These are phyloP conservation scores for Parochlus steinenii DNA, from an alignment of 2,888 invertebrate species.

Conservation along the genomic window DNA sequence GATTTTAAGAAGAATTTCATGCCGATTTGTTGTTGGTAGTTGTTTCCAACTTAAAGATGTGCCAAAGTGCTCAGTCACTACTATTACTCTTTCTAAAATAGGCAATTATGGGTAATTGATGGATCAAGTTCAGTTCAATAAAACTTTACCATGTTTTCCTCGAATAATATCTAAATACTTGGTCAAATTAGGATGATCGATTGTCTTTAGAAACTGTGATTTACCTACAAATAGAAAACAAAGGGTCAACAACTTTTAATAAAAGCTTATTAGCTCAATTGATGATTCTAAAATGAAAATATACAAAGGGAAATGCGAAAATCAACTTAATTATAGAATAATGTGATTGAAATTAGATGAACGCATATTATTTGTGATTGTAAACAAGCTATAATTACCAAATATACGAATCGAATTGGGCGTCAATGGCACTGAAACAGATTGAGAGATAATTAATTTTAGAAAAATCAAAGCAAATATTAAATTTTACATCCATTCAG, in stretches of 20 bases:
- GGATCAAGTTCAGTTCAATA: conserved; percentile 4
- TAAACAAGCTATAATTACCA: no score
- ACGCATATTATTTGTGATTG: no score
- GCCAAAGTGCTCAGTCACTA: conserved; percentile 66
- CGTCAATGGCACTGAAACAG: conserved; percentile 88
- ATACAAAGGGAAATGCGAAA: no score
- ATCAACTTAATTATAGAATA: no score
- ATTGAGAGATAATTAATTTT: no score
- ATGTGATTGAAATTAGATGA: no score
- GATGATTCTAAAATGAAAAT: no score
- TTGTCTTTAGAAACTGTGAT: conserved; percentile 64
- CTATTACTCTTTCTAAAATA: conserved; percentile 54
- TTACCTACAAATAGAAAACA: conserved; percentile 83
- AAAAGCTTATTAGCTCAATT: no score
- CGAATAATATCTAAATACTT: conserved; percentile 81
- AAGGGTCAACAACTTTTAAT: no score
- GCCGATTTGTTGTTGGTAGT: conserved; percentile 29
- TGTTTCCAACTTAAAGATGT: conserved; percentile 40
- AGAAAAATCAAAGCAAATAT: no score
- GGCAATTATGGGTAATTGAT: conserved; percentile 4
- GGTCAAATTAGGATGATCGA: conserved; percentile 68
- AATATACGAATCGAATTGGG: conserved; percentile 92
- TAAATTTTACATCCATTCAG: no score
- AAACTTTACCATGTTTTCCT: conserved; percentile 80
- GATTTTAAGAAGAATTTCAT: conserved; percentile 41